Evolutionary conservation across 1,140 invertebrate species (phyloP).

Genomic region (Procambarus virginalis): DNA sequence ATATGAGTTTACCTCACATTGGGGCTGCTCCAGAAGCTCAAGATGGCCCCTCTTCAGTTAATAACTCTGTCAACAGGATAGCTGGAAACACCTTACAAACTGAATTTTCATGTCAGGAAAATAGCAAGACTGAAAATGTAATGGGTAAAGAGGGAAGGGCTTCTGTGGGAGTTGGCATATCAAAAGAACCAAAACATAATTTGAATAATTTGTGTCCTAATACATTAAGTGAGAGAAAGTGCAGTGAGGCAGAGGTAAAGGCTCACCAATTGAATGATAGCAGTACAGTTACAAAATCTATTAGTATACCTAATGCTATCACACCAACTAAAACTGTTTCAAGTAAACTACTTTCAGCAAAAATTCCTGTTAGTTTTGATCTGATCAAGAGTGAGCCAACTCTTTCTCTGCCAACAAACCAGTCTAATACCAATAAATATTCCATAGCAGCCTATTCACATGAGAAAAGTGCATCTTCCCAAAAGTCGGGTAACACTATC

Average conservation of each 20-base stretch:
- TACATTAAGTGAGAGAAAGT: conserved; percentile 2
- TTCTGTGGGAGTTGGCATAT: not conserved
- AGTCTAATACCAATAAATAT: conserved; percentile 24
- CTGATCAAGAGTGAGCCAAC: conserved; percentile 9
- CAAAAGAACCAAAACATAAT: conserved; percentile 20
- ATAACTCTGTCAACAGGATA: conserved; percentile 3
- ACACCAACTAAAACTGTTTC: not conserved
- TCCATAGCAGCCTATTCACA: not conserved
- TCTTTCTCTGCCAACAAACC: conserved; percentile 4
- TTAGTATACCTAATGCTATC: not conserved
- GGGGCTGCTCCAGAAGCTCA: not conserved
- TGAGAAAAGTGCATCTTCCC: conserved; percentile 6
- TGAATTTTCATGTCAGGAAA: not conserved
- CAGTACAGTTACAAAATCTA: not conserved
- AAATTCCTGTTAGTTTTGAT: conserved; percentile 8
- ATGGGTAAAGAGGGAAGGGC: not conserved
- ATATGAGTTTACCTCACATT: not conserved
- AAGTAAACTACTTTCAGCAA: conserved; percentile 22
- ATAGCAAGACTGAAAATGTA: not conserved
- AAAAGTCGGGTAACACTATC: not conserved
- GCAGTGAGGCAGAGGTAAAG: conserved; percentile 2
- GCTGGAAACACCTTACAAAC: not conserved
- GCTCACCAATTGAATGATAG: not conserved
- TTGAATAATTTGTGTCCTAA: conserved; percentile 8
- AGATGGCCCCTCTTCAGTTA: not conserved